phyloP scores from a whole-genome alignment of 2,888 invertebrate genomes.

The Apotomis capreana region DNA sequence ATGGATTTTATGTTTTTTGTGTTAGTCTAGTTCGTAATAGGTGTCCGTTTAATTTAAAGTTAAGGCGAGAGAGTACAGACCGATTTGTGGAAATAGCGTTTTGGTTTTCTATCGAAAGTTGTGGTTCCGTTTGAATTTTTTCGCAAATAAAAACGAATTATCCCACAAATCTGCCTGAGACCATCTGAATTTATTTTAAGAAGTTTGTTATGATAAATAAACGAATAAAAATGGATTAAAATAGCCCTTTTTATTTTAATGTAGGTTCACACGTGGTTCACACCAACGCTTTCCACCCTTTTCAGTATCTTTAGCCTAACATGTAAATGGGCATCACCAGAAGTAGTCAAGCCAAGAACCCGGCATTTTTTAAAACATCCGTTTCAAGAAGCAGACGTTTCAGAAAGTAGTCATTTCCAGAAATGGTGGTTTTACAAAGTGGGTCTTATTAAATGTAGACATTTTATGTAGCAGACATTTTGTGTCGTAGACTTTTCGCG shows the following conservation, averaged over 20 bases:
- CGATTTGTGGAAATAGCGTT: background rate
- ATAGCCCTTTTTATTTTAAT: constrained; percentile 7
- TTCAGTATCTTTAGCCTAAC: background rate
- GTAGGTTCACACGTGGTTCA: background rate
- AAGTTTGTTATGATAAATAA: background rate
- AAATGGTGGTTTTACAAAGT: constrained; percentile 4
- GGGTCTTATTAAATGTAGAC: constrained; percentile 4
- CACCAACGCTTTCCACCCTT: background rate
- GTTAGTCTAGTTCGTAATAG: background rate
- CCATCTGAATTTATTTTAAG: background rate
- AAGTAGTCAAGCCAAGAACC: constrained; percentile 2
- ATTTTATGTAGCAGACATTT: constrained; percentile 2
- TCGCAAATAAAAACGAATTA: background rate
- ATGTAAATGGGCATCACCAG: constrained; percentile 3
- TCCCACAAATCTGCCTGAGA: background rate
- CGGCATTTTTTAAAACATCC: background rate
- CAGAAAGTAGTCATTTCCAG: constrained; percentile 15
- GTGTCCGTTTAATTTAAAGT: background rate
- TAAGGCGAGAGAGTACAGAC: background rate
- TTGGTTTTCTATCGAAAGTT: background rate
- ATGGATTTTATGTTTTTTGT: constrained; percentile 16
- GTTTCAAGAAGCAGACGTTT: constrained; percentile 8
- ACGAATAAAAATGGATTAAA: constrained; percentile 5
- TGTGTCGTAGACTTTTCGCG: background rate
- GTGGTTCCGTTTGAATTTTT: background rate